Evolutionary conservation across 2,888 invertebrate species (phyloP).

Genomic region (Sepioteuthis lessoniana): DNA sequence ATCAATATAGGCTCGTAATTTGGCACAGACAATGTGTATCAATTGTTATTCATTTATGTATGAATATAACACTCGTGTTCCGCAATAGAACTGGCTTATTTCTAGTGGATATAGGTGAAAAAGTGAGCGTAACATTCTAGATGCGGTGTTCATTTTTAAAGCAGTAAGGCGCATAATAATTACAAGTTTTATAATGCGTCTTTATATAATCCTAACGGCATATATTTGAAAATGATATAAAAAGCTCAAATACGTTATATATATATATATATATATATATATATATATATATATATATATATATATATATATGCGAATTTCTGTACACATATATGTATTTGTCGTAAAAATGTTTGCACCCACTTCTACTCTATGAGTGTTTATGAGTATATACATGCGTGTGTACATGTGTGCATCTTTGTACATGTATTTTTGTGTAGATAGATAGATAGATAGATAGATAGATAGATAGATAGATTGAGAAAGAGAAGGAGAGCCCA

Average conservation of each 20-base stretch:
- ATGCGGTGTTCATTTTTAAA: background rate
- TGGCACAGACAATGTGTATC: no score
- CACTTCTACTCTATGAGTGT: background rate
- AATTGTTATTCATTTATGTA: background rate
- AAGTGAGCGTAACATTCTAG: background rate
- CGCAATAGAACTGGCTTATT: background rate
- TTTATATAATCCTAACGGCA: background rate
- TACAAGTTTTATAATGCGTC: background rate
- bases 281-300: background rate
- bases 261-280: background rate
- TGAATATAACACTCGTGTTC: background rate
- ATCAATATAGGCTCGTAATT: no score
- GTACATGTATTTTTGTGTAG: background rate
- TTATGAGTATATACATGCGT: background rate
- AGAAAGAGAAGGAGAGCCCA: no score
- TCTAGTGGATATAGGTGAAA: background rate
- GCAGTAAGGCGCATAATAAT: background rate
- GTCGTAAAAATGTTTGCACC: no score
- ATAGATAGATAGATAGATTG: no score
- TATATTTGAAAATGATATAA: background rate
- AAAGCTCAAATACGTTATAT: background rate
- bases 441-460: no score
- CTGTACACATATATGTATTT: no score
- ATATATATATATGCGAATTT: no score
- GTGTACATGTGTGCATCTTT: background rate